A percentile compares a stretch with the other conserved stretches of the same genome.
Evolutionary conservation across 2,888 invertebrate species (phyloP).

Genomic region (Phragmatobia fuliginosa): DNA sequence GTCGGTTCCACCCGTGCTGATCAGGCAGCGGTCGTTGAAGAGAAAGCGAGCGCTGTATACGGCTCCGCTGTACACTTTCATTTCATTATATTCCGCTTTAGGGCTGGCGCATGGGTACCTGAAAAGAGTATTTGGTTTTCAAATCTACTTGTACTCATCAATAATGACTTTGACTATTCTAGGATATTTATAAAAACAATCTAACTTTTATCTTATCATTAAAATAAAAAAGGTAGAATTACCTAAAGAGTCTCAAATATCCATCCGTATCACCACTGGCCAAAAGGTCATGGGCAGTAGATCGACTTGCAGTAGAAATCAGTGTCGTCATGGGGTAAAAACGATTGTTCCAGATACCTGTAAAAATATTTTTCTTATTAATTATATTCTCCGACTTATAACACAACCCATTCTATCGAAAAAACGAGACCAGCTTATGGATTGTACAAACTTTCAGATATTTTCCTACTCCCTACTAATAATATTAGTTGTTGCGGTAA

Average conservation of each 20-base stretch:
- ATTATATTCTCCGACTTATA: not conserved
- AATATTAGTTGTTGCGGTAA: too few species aligned
- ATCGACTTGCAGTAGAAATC: constrained; percentile 92
- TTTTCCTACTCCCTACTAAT: too few species aligned
- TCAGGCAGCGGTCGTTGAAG: constrained; percentile 94
- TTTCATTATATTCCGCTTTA: constrained; percentile 95
- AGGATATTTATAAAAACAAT: too few species aligned
- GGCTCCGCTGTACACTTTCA: constrained; percentile 94
- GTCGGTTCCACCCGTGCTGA: constrained; percentile 95
- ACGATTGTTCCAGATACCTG: constrained; percentile 96
- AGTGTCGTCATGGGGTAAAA: constrained; percentile 95
- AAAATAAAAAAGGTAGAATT: constrained; percentile 23
- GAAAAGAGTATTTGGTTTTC: constrained; percentile 30
- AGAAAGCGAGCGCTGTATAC: constrained; percentile 93
- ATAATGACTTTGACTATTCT: too few species aligned
- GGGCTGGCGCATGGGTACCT: constrained; percentile 95
- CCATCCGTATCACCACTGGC: constrained; percentile 96
- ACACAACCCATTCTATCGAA: not conserved
- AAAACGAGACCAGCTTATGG: not conserved
- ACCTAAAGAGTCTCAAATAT: constrained; percentile 94
- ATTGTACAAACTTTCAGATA: too few species aligned
- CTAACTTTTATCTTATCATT: not conserved
- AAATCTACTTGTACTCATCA: too few species aligned
- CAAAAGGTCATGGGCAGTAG: constrained; percentile 93
- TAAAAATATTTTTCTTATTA: constrained; percentile 31